These are phyloP conservation scores for Drosophila pruinosa DNA, from an alignment of 1,140 invertebrate species.

Conservation along the genomic window DNA sequence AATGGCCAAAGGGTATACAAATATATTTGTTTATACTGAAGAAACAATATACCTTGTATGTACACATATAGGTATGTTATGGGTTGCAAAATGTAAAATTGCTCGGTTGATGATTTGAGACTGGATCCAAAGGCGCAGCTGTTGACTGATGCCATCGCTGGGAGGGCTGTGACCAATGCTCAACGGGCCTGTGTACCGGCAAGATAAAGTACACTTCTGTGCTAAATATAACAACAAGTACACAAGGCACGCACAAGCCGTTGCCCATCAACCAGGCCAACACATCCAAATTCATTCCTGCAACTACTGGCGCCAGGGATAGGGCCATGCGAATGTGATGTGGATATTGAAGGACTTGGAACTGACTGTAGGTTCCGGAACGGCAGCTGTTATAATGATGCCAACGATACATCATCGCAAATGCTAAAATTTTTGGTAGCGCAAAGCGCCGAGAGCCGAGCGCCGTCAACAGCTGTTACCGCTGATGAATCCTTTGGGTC, in stretches of 20 bases:
- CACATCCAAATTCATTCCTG: conserved; percentile 65
- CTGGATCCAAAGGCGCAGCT: conserved; percentile 45
- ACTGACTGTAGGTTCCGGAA: conserved; percentile 22
- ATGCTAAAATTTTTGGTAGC: conserved; percentile 78
- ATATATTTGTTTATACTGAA: conserved; percentile 35
- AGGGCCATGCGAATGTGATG: background rate
- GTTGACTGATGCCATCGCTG: conserved; percentile 62
- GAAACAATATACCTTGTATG: too few relatives aligned
- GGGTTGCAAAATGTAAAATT: conserved; percentile 69
- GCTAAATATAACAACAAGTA: conserved; percentile 81
- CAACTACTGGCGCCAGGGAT: conserved; percentile 17
- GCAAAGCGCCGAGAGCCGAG: conserved; percentile 15
- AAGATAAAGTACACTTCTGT: conserved; percentile 77
- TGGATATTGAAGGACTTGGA: background rate
- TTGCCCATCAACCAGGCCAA: conserved; percentile 48
- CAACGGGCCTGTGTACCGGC: conserved; percentile 49
- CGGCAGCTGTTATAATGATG: conserved; percentile 79
- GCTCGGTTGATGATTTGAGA: conserved; percentile 49
- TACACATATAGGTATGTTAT: conserved; percentile 16
- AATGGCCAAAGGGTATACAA: too few relatives aligned
- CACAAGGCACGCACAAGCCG: conserved; percentile 74
- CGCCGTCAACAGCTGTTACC: conserved; percentile 74
- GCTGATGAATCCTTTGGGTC: conserved; percentile 80
- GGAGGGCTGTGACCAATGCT: conserved; percentile 16
- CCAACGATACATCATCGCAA: conserved; percentile 79